Base-by-base conservation (phyloP, 30 jellyfish, hydroid and myxozoan genomes). In the Rhopilema esculentum region DNA sequence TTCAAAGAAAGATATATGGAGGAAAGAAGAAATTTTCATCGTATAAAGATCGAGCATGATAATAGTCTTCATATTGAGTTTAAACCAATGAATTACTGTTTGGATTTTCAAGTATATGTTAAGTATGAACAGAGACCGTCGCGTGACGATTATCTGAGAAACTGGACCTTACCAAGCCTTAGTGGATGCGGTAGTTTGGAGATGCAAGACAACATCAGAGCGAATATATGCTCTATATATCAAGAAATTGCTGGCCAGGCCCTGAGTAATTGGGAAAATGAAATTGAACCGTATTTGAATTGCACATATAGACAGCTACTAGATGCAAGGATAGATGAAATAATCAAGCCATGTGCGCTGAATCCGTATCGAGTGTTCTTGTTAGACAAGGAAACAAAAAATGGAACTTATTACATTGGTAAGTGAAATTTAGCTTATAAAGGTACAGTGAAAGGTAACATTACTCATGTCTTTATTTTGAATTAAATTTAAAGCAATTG, bases 81-180 rank as follows among this genome's bases (percentile, higher is more conserved):
- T 66, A 80, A 89, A 48, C 91, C 91, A 1, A 69, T 69, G 85
- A 83, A 83, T 31, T 83, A 68, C 22, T 83, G 91, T 76, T 25
- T 69, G 33, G 91, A 83, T 49, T 83, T 20, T 83, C 51, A 83
- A 4, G 69, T 89, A 26, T 89, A 49, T 52, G 32, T 89, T 20
- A 67, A 85, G 48, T 61, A 53, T 22, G 71, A 53, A 30, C 20
- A 19, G 23, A 85, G 97, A 30, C 91, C 97, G 8, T 33, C 97
- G 17, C 92, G 87, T n/a, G 89, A 69, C 28, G 49, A 72, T 20
- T 89, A 51, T n/a, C 62, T 22, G 32, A 27, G 67, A 1, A 80
- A 33, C 4, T 89, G 97, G 97, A 69, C 88, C 19, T 50, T 89
- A 25, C 97, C 97, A 6, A 89, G 80, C 51, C 27, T 69, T 50